phyloP scores from a whole-genome alignment of 30 jellyfish, hydroid and myxozoan genomes.

The Nemopilema nomurai region DNA sequence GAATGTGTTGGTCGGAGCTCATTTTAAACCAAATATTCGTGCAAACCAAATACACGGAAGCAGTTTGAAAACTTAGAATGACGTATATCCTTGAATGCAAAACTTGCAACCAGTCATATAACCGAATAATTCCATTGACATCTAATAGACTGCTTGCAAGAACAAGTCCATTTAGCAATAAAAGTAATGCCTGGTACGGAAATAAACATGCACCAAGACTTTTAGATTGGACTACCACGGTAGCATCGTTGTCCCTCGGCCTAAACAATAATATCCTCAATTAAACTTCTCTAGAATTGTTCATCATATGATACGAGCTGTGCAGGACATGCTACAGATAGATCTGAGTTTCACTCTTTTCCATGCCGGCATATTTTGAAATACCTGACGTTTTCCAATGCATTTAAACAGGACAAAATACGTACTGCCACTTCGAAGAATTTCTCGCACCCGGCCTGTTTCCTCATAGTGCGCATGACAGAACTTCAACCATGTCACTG shows the following conservation, averaged over 20 bases:
- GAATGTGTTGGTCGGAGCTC: slow-evolving; percentile 6
- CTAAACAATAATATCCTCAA: not conserved
- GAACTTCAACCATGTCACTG: not conserved
- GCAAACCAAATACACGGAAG: slow-evolving; percentile 46
- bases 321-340: not conserved
- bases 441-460: not conserved
- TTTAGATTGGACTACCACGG: not conserved
- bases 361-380: not conserved
- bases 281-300: not conserved
- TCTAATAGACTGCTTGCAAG: not conserved
- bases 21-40: not conserved
- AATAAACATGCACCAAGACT: no score
- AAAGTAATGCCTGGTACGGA: not conserved
- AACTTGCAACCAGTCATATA: not conserved
- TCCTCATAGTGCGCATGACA: slow-evolving; percentile 21
- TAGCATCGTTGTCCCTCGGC: not conserved
- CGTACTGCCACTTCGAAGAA: slow-evolving; percentile 3
- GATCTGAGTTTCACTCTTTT: not conserved
- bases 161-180: not conserved
- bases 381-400: not conserved
- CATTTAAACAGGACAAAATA: not conserved
- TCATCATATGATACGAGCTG: not conserved
- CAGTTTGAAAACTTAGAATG: not conserved
- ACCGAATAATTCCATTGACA: not conserved
- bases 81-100: not conserved